Conservation (phyloP, 2,797 vertebrate species). For the Platalea minor region DNA sequence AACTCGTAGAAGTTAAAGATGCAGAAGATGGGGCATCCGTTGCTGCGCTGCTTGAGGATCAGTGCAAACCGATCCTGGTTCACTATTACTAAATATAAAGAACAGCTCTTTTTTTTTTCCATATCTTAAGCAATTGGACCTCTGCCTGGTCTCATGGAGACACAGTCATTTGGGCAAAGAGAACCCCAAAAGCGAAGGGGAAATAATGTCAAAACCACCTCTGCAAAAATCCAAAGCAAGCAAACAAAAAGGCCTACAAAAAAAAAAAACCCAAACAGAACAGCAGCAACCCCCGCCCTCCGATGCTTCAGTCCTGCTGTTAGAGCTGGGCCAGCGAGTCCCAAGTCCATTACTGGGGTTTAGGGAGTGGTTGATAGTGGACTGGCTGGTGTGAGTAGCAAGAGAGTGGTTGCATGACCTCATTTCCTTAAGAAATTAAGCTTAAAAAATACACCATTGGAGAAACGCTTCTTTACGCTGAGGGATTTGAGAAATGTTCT, state of each 20-base stretch:
- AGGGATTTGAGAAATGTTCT: background rate
- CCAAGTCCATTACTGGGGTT: background rate
- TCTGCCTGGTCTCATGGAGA: background rate
- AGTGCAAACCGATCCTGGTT: too few relatives aligned
- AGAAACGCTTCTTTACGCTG: accelerated
- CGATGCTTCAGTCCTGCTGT: too few relatives aligned
- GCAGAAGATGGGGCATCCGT: background rate
- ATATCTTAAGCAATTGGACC: background rate
- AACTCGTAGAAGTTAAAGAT: background rate
- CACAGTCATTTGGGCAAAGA: background rate
- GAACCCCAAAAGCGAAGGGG: background rate
- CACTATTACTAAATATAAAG: background rate
- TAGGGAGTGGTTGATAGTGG: background rate
- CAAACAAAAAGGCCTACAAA: background rate
- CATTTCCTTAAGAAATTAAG: background rate
- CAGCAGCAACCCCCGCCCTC: background rate
- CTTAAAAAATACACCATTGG: background rate
- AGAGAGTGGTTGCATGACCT: background rate
- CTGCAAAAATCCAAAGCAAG: background rate
- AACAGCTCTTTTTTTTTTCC: background rate
- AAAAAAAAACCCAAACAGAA: background rate
- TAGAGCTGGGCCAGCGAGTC: too few relatives aligned
- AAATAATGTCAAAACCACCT: background rate
- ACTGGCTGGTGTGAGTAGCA: background rate
- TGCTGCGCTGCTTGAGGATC: background rate